Conservation (phyloP, 2,888 invertebrate genomes). For the Pachliopta kotzebuea region DNA sequence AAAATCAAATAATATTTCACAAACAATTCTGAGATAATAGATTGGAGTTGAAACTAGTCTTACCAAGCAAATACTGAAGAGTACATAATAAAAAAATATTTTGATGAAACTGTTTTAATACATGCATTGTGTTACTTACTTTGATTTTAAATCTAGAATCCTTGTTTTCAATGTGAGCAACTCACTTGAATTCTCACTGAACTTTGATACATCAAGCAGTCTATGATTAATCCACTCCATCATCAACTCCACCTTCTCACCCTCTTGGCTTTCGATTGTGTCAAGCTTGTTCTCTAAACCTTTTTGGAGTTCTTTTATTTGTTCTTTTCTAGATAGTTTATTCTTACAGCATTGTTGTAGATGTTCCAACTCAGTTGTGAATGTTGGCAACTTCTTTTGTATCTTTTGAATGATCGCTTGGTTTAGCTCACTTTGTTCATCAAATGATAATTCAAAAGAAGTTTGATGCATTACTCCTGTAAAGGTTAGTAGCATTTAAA, state of each 20-base stretch:
- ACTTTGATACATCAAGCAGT: slow-evolving; percentile 53
- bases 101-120: neutral
- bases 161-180: slow-evolving; percentile 60
- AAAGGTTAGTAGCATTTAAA: slow-evolving; percentile 27
- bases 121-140: slow-evolving; percentile 47
- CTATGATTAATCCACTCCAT: slow-evolving; percentile 71
- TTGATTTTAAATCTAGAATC: slow-evolving; percentile 69
- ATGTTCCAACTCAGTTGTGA: slow-evolving; percentile 51
- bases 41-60: no score
- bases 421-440: slow-evolving; percentile 69
- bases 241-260: slow-evolving; percentile 67
- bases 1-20: no score
- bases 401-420: slow-evolving; percentile 62
- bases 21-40: no score
- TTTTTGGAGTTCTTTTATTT: slow-evolving; percentile 55
- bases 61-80: no score
- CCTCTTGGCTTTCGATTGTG: slow-evolving; percentile 61
- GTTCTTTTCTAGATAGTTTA: slow-evolving; percentile 44
- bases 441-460: slow-evolving; percentile 59
- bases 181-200: slow-evolving; percentile 57
- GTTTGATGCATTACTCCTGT: slow-evolving; percentile 64
- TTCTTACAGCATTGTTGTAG: slow-evolving; percentile 19
- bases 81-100: neutral
- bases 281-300: slow-evolving; percentile 60
- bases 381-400: slow-evolving; percentile 55